Base-by-base conservation (phyloP, 2,113 vertebrate genomes). In the Vanacampus margaritifer region DNA sequence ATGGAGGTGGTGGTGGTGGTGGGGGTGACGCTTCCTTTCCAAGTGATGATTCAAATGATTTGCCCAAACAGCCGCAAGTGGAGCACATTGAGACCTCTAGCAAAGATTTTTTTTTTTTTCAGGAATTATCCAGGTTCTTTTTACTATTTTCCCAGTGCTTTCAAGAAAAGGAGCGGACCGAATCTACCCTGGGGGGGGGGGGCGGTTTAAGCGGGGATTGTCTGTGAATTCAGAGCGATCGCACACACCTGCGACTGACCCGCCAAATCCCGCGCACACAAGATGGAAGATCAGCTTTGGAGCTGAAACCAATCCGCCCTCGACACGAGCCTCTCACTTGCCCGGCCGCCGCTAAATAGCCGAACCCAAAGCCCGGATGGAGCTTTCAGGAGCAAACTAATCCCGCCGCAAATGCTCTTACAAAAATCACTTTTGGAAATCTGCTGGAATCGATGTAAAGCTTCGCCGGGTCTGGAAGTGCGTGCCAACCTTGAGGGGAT, bases 401-500 rank as follows among this genome's bases (percentile, higher is more conserved):
- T 92, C 89, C 82, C 23, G 10, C 64, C 8, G 78, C 82, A 90
- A 92, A 91, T 89, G 86, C 89, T 91, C 91, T 92, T 90, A 90
- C 79, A 83, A 85, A 92, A 89, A 91, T 90, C 89, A 87, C 86
- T 89, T 62, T 82, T 86, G 79, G 75, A 89, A 83, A 89, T 89
- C 78, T 84, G 80, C 67, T 88, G 72, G 83, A 89, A 85, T 90
- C 89, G 83, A 79, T 90, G 82, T 87, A 84, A 85, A 85, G 83
- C 80, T 76, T 77, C 61, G 54, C 63, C 69, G 78, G 80, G 76
- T 79, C 82, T 67, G 77, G 45, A 69, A 80, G 59, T 75, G 71
- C 75, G 79, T 85, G 76, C 69, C 82, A 89, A 68, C 68, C 78
- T 75, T 32, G 76, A 83, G 75, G 32, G 72, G 65, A 73, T 68